Evolutionary conservation across 2,113 vertebrate species (phyloP).

Genomic region (Eurypyga helias): DNA sequence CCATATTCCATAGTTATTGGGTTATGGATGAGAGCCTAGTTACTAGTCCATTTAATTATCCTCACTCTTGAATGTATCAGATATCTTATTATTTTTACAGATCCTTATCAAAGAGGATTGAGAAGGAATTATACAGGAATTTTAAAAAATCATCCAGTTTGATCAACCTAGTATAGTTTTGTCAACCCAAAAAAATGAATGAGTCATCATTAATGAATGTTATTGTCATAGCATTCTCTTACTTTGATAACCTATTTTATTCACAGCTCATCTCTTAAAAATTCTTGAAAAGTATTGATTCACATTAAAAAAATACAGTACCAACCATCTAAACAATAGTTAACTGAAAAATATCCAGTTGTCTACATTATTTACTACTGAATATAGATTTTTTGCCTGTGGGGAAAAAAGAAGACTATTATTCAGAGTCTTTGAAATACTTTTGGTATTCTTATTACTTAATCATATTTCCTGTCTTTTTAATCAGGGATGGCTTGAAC

Average conservation of each 20-base stretch:
- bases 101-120: not conserved
- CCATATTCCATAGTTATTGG: fast-evolving
- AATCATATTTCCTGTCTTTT: not conserved
- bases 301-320: not conserved
- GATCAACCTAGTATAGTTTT: not conserved
- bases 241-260: not conserved
- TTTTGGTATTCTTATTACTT: not conserved
- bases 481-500: fast-evolving
- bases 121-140: not conserved
- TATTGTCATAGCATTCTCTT: not conserved
- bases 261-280: not conserved
- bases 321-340: not conserved
- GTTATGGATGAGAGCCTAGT: not conserved
- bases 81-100: not conserved
- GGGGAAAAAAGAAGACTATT: not conserved
- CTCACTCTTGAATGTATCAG: not conserved
- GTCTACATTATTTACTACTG: not conserved
- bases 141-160: not conserved
- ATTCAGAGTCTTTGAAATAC: not conserved
- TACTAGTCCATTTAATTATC: not conserved
- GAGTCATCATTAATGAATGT: not conserved
- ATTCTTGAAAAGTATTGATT: not conserved
- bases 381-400: not conserved
- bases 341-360: not conserved
- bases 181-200: not conserved